Evolutionary conservation across 1,140 invertebrate genomes (phyloP), one percentile per base, ranked within the genome.

Genomic region (Eueides isabella): DNA sequence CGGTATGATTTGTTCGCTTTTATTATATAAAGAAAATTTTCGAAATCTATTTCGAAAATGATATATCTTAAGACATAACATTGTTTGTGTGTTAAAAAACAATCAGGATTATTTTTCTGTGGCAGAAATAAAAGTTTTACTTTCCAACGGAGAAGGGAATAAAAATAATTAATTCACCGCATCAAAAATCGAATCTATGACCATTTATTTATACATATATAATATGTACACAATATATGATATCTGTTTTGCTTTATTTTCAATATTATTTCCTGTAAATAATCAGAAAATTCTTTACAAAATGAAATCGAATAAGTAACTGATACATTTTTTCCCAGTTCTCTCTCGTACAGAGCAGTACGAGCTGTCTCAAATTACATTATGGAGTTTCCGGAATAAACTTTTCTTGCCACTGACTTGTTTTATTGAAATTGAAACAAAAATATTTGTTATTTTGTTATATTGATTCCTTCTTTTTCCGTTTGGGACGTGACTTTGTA

Each of bases 361-460:
- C 48, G 48, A 55, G 19, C 48, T 55, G 9, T 12, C 48, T 55
- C 48, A 55, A 55, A 55, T 55, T 55, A 26, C 23, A 55, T 55
- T 55, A 55, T 55, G 7, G 48, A 55, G 48, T 55, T 55, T 55
- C 23, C 16, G 26, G 48, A 55, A 55, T 55, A 55, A 55, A 55
- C 48, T 55, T 55, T n/a, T 55, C 48, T 55, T 55, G 48, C 48
- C 19, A 12, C 48, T 23, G 48, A 55, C 48, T 55, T 55, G 11
- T 55, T 55, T 55, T 55, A 12, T 55, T 26, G 7, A 55, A 55
- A 55, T 55, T 19, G 23, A 55, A 55, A 55, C 48, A 55, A 55
- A 44, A 55, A 55, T 26, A 55, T 55, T 55, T 26, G 23, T 26
- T 55, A 26, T 23, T 55, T 26, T 26, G 12, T 11, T 26, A 26